phyloP scores from a whole-genome alignment of 2,113 vertebrate species.

The Sclerurus mexicanus region DNA sequence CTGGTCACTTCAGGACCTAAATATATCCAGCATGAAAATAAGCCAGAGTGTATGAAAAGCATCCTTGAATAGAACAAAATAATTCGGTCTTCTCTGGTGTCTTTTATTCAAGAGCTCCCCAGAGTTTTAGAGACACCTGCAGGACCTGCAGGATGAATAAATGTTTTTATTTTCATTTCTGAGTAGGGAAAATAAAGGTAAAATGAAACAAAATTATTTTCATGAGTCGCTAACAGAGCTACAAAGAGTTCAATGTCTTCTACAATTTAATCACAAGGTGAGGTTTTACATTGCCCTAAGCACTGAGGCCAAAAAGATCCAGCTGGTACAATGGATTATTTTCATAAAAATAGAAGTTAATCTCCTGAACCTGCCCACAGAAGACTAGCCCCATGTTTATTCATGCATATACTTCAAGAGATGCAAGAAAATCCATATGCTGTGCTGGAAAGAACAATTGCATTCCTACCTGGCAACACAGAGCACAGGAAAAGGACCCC shows the following conservation, averaged over 20 bases:
- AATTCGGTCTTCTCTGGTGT: not conserved
- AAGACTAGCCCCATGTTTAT: not conserved
- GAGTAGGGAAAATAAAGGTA: not conserved
- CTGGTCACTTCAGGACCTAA: not conserved
- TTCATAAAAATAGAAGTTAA: not conserved
- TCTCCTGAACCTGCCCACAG: not conserved
- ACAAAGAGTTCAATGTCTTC: not conserved
- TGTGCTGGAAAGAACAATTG: not conserved
- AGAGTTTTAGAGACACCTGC: conserved; percentile 15
- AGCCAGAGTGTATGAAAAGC: not conserved
- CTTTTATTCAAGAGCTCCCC: not conserved
- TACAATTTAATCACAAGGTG: not conserved
- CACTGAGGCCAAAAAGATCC: not conserved
- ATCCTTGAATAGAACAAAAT: not conserved
- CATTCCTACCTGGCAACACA: not conserved
- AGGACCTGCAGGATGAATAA: not conserved
- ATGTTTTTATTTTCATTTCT: conserved; percentile 55
- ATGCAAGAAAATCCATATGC: not conserved
- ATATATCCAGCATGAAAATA: not conserved
- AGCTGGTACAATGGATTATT: not conserved
- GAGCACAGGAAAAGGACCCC: not conserved
- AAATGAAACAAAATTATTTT: conserved; percentile 27
- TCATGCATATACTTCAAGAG: not conserved
- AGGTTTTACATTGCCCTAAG: not conserved
- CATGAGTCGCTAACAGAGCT: not conserved